Evolutionary conservation across 1,140 invertebrate species (phyloP).

Genomic region (Varroa destructor): DNA sequence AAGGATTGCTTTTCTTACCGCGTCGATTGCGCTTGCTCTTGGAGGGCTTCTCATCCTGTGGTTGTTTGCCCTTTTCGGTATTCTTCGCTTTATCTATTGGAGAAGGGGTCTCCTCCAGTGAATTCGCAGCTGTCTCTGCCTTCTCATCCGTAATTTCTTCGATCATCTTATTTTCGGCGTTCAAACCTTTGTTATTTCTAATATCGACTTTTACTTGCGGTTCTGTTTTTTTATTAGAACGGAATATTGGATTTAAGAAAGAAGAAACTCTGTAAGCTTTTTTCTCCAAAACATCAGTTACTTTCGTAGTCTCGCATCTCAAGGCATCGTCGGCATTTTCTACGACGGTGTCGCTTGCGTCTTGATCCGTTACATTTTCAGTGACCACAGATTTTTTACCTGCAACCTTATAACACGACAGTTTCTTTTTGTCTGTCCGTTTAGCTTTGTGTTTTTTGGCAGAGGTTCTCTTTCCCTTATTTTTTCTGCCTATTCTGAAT

Average conservation of each 20-base stretch:
- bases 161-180: not conserved
- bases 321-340: not conserved
- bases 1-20: not conserved
- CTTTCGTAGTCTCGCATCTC: not conserved
- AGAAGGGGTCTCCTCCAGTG: not conserved
- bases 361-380: not conserved
- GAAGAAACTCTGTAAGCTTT: not conserved
- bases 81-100: not conserved
- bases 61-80: not conserved
- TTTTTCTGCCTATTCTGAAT: constrained; percentile 53
- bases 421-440: no score
- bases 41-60: not conserved
- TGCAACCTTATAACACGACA: not conserved
- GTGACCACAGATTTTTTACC: not conserved
- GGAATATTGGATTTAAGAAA: no score
- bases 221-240: no score
- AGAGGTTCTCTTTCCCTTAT: constrained; percentile 44
- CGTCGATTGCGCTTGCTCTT: not conserved
- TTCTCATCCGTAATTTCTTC: not conserved
- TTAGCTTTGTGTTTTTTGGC: not conserved
- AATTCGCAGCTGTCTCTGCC: not conserved
- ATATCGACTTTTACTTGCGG: no score
- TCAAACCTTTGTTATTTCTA: no score
- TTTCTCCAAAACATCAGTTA: not conserved
- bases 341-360: not conserved